A percentile compares a stretch with the other conserved stretches of the same genome.
Conservation (phyloP, 1,140 invertebrate genomes). For the Conus betulinus region DNA sequence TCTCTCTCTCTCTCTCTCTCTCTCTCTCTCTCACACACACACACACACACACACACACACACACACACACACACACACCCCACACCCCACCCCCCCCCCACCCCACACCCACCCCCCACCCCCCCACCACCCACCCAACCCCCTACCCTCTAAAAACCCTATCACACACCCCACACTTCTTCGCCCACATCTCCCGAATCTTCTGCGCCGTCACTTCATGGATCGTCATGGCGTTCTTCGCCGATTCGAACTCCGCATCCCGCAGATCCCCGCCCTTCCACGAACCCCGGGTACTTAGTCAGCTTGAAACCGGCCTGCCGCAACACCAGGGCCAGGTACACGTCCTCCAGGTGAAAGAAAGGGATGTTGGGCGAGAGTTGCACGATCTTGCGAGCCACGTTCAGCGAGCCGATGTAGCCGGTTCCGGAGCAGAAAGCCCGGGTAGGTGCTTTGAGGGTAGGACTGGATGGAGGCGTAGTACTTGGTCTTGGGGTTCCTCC, state of each 20-base stretch:
- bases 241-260: not conserved
- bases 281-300: not conserved
- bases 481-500: constrained; percentile 23
- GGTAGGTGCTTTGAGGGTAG: constrained; percentile 14
- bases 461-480: constrained; percentile 25
- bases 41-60: constrained; percentile 20
- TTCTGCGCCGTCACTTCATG: not conserved
- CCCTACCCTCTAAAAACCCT: constrained; percentile 1
- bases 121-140: too few species aligned
- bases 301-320: not conserved
- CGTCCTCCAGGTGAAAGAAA: constrained; percentile 32
- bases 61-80: constrained; percentile 21
- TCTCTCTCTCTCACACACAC: not conserved
- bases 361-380: constrained; percentile 11
- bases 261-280: not conserved
- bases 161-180: constrained; percentile 6
- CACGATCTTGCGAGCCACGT: not conserved
- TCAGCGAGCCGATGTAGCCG: constrained; percentile 6
- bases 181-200: not conserved
- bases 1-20: not conserved
- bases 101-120: too few species aligned
- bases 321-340: constrained; percentile 14
- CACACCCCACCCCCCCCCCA: too few species aligned
- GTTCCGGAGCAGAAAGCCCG: constrained; percentile 17
- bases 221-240: not conserved